Conservation (phyloP, 2,797 vertebrate genomes). For the Tachyglossus aculeatus region DNA sequence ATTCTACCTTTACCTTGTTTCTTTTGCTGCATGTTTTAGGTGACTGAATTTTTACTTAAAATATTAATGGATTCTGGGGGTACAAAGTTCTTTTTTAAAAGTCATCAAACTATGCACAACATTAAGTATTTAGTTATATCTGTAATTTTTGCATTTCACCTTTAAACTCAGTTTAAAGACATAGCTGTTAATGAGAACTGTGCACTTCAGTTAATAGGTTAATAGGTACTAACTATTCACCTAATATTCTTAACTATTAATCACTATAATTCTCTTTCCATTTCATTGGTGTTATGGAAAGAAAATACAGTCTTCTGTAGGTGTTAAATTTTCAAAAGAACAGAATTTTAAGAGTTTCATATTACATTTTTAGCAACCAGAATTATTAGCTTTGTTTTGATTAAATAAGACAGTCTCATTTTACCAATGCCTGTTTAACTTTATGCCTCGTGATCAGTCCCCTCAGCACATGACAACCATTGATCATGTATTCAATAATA, state of each 20-base stretch:
- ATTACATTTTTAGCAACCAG: slow-evolving; percentile 24
- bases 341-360: slow-evolving; percentile 51
- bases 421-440: not conserved
- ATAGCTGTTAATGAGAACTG: slow-evolving; percentile 78
- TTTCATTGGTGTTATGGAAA: slow-evolving; percentile 75
- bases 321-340: slow-evolving; percentile 73
- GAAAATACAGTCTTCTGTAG: slow-evolving; percentile 72
- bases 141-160: slow-evolving; percentile 82
- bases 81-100: slow-evolving; percentile 75
- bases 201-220: slow-evolving; percentile 84
- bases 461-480: not conserved
- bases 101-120: slow-evolving; percentile 80
- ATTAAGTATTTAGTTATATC: slow-evolving; percentile 82
- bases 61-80: slow-evolving; percentile 81
- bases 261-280: slow-evolving; percentile 73
- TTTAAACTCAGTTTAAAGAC: slow-evolving; percentile 80
- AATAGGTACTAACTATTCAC: slow-evolving; percentile 82
- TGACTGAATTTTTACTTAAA: slow-evolving; percentile 89
- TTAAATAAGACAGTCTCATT: slow-evolving; percentile 58
- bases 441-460: not conserved
- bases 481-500: slow-evolving; percentile 43
- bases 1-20: slow-evolving; percentile 88
- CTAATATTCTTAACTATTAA: slow-evolving; percentile 84
- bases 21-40: slow-evolving; percentile 82
- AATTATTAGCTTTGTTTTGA: slow-evolving; percentile 44